These are phyloP conservation scores for Hemiscyllium ocellatum DNA, from an alignment of 2,113 vertebrate genomes.

Conservation along the genomic window DNA sequence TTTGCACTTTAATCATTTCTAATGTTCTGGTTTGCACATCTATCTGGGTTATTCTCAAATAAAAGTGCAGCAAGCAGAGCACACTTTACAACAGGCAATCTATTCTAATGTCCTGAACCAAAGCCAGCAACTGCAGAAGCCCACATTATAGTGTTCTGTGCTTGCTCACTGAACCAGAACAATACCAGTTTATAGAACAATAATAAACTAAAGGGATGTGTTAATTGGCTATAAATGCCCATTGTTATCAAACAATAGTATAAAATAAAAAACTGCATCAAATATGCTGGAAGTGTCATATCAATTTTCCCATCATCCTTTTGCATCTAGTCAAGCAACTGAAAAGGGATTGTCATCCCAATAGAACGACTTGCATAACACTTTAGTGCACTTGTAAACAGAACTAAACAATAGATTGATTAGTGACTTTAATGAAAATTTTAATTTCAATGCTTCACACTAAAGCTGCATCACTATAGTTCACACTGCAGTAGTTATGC, in stretches of 20 bases:
- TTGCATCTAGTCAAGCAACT: slow-evolving; percentile 21
- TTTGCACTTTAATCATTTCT: slow-evolving; percentile 35
- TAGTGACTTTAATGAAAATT: slow-evolving; percentile 24
- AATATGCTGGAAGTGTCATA: neutral
- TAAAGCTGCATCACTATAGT: neutral
- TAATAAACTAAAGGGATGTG: slow-evolving; percentile 83
- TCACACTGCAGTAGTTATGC: neutral
- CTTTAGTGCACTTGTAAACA: neutral
- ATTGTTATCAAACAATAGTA: slow-evolving; percentile 65
- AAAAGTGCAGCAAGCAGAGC: slow-evolving; percentile 24
- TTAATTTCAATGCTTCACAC: slow-evolving; percentile 32
- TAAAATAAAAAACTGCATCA: slow-evolving; percentile 25
- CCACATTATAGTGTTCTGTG: slow-evolving; percentile 70
- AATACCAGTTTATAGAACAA: slow-evolving; percentile 85
- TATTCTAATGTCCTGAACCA: slow-evolving; percentile 36
- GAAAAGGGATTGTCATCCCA: neutral
- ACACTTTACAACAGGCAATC: slow-evolving; percentile 25
- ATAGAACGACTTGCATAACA: neutral
- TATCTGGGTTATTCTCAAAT: slow-evolving; percentile 35
- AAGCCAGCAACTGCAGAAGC: slow-evolving; percentile 62
- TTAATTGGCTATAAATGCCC: slow-evolving; percentile 82
- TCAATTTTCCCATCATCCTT: slow-evolving; percentile 26
- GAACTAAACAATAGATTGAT: neutral
- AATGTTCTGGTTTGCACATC: slow-evolving; percentile 30
- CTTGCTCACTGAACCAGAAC: slow-evolving; percentile 85